Evolutionary conservation across 1,140 invertebrate species (phyloP).

Genomic region (Philopotamus ludificatus): DNA sequence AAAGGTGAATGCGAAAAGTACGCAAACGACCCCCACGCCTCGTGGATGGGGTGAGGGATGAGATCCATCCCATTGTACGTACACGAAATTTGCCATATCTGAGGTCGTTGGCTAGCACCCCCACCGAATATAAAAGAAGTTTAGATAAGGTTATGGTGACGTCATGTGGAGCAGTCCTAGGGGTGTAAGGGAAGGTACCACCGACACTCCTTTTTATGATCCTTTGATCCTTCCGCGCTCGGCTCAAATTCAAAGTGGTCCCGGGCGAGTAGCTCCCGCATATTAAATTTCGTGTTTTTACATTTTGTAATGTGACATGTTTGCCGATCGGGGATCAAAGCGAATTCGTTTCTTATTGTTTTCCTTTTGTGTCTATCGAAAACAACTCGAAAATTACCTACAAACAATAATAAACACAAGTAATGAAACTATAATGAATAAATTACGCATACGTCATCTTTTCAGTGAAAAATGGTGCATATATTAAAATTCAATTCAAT

Average conservation of each 20-base stretch:
- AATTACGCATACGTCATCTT: too few relatives aligned
- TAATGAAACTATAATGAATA: too few relatives aligned
- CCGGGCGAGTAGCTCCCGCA: neutral
- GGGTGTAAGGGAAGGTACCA: neutral
- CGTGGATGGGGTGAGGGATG: too few relatives aligned
- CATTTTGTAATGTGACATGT: neutral
- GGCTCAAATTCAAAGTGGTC: neutral
- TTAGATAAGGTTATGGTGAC: conserved; percentile 3
- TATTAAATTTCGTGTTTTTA: neutral
- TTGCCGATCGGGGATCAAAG: neutral
- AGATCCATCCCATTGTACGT: neutral
- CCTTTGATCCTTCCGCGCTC: neutral
- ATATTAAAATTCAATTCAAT: too few relatives aligned
- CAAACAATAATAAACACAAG: too few relatives aligned
- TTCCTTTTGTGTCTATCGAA: too few relatives aligned
- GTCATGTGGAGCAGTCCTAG: neutral
- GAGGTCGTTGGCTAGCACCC: neutral
- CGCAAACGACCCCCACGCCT: neutral
- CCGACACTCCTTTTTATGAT: neutral
- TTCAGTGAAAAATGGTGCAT: too few relatives aligned
- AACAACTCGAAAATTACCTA: too few relatives aligned
- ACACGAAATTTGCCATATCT: neutral
- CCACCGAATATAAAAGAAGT: conserved; percentile 3
- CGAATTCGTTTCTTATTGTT: neutral
- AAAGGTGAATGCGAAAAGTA: neutral